Base-by-base conservation (phyloP, 2,797 vertebrate genomes). In the Manis javanica region DNA sequence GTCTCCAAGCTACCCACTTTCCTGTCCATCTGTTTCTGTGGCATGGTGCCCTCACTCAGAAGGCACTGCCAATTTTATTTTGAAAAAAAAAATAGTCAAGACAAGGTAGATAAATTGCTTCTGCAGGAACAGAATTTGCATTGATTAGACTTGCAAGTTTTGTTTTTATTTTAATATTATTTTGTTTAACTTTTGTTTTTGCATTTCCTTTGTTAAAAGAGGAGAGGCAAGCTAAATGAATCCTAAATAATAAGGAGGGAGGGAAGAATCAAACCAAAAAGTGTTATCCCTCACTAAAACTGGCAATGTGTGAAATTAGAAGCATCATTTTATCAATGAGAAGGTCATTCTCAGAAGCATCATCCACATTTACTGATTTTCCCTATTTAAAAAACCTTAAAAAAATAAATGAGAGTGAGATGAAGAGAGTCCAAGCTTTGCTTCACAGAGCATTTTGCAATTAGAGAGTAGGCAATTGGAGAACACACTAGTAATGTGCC, bases 11-110 rank as follows among this genome's bases (percentile, higher is more conserved):
- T 98, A 97, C 97, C 97, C 98, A 97, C 94, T 97, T 96, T 94
- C 83, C 63, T 66, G 89, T 14, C 98, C 98, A 98, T 98, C 98
- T 98, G 98, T 90, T 95, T 93, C 13, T 82, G 97, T 98, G 98
- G 96, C 98, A 97, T 57, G 7, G 1, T 93, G 96, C 96, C 96
- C 82, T 97, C 72, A 71, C 24, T 75, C 37, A 96, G 96, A 97
- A 42, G 91, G 90, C 63, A 84, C 5, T 69, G 95, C 96, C 97
- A 98, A 92, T 95, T 98, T 90, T 97, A 94, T 77, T 93, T 85
- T 72, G 46, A 68, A 95, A 86, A 95, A 78, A 46, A 93, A 71
- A 83, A 93, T 86, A 51, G 59, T 82, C 87, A 97, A 93, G 92
- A 72, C 6, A 39, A 75, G 15, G 13, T 71, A 97, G 77, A 83